Evolutionary conservation across 2,113 vertebrate species (phyloP), one percentile per base, ranked within the genome.

Genomic region (Tragelaphus imberbis): DNA sequence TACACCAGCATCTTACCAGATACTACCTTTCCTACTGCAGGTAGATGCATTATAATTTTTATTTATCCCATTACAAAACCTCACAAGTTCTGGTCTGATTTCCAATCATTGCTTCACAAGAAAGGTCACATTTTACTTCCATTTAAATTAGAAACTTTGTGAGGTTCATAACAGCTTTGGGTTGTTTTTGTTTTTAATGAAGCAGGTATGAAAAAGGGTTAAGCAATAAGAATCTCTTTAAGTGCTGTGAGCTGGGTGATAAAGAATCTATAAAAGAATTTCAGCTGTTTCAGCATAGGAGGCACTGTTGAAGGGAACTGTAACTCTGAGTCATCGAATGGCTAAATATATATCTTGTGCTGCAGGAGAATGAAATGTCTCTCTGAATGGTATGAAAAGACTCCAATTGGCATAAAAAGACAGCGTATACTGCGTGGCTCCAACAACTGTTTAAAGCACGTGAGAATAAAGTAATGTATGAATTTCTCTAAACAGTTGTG

Each of bases 271-370:
- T 82, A 96, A 58, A 94, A 92, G 65, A 97, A 94, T 84, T 95
- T 92, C 81, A 98, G 61, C 65, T 88, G 65, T 59, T 98, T 97
- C 0, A 2, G 55, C 44, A 19, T 65, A 82, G 63, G 77, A 49
- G 27, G 47, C 87, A 44, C 68, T 71, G 47, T 0, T 16, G 61
- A 98, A 97, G 23, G 65, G 40, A 97, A 94, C 85, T 63, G 82
- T 85, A 96, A 92, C 75, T 92, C 40, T 94, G 92, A 98, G 49
- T 97, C 97, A 88, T 11, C 94, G 56, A 81, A 88, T 79, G 68
- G 44, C 79, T 97, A 97, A 97, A 98, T 97, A 98, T 97, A 87
- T 94, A 96, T 36, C 94, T 75, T 65, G n/a, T 82, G 92, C 53
- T 84, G 36, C 82, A 93, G 65, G 55, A 79, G 61, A 97, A 53